phyloP scores from a whole-genome alignment of 2,888 invertebrate genomes.

The Mimas tiliae region DNA sequence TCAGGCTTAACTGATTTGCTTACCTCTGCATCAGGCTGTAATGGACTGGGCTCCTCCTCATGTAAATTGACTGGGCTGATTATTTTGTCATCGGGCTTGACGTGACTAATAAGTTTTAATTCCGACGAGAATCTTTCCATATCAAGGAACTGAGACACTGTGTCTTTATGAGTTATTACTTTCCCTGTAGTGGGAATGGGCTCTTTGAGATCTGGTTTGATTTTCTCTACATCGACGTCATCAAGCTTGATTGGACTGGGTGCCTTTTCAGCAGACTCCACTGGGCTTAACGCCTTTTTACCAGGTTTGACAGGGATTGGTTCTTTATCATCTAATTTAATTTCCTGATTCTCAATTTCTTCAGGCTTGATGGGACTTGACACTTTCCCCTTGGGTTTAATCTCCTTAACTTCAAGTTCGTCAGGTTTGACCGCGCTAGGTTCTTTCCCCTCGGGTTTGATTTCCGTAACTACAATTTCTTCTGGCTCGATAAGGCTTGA shows the following conservation, averaged over 20 bases:
- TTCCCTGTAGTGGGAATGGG: too few relatives aligned
- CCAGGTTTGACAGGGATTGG: neutral
- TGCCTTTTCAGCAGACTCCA: neutral
- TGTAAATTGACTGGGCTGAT: too few relatives aligned
- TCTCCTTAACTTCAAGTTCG: neutral
- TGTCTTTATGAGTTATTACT: too few relatives aligned
- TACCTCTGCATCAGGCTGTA: neutral
- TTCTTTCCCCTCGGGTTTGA: neutral
- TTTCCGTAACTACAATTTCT: neutral
- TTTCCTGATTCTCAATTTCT: neutral
- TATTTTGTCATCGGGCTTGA: too few relatives aligned
- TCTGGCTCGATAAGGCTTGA: neutral
- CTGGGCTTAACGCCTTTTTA: too few relatives aligned
- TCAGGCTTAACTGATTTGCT: neutral
- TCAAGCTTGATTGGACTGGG: slow-evolving; percentile 15
- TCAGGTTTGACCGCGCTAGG: neutral
- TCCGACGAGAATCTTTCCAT: too few relatives aligned
- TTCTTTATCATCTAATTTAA: slow-evolving; percentile 22
- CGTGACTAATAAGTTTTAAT: slow-evolving; percentile 20
- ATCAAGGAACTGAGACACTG: too few relatives aligned
- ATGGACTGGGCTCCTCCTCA: neutral
- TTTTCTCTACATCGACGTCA: too few relatives aligned
- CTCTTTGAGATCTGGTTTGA: too few relatives aligned
- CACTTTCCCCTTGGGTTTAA: slow-evolving; percentile 28
- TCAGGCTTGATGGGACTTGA: slow-evolving; percentile 25